These are phyloP conservation scores for Apis florea DNA, from an alignment of 1,140 invertebrate genomes.

Conservation along the genomic window DNA sequence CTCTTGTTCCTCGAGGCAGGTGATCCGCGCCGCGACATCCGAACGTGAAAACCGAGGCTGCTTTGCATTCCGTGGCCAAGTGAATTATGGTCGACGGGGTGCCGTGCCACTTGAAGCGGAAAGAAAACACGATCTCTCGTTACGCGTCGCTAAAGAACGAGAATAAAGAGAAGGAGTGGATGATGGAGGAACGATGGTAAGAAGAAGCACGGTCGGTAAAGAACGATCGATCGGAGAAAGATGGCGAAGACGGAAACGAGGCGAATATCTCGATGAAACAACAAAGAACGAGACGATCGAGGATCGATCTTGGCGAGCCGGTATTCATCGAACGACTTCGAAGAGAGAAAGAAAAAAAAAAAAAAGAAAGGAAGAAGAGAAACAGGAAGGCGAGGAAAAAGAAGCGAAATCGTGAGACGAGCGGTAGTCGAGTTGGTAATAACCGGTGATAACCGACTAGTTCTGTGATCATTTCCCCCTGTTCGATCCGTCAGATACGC, in stretches of 20 bases:
- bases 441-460: slow-evolving; percentile 20
- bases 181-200: no score
- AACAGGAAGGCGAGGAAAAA: neutral
- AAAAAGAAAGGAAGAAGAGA: neutral
- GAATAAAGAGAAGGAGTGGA: slow-evolving; percentile 37
- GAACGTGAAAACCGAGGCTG: slow-evolving; percentile 24
- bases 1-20: neutral
- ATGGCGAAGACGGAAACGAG: neutral
- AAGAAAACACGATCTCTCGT: slow-evolving; percentile 67
- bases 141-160: slow-evolving; percentile 65
- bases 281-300: slow-evolving; percentile 9
- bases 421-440: neutral
- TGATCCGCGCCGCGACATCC: slow-evolving; percentile 1
- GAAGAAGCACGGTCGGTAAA: neutral
- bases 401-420: neutral
- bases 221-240: neutral
- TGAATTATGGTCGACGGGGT: slow-evolving; percentile 54
- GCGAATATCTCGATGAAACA: slow-evolving; percentile 17
- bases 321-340: slow-evolving; percentile 35
- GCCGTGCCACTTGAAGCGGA: slow-evolving; percentile 52
- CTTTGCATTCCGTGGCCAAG: slow-evolving; percentile 55
- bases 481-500: slow-evolving; percentile 35
- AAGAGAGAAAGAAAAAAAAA: no score
- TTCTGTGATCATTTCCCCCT: slow-evolving; percentile 52
- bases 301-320: neutral